phyloP scores from a whole-genome alignment of 2,113 vertebrate genomes.

The Dipodomys spectabilis region DNA sequence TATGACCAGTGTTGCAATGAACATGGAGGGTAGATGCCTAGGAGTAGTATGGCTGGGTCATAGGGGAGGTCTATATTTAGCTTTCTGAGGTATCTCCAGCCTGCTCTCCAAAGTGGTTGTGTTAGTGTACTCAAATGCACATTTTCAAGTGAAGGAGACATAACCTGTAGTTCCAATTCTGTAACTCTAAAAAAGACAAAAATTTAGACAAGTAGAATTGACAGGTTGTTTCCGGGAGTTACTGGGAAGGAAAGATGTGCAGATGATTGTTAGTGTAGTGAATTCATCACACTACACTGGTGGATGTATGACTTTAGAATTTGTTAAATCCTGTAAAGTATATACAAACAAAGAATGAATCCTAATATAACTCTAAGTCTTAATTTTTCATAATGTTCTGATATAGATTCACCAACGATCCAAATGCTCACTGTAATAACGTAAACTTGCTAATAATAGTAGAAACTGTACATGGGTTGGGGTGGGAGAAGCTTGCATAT shows the following conservation, averaged over 20 bases:
- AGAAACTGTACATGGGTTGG: neutral
- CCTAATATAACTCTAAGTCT: neutral
- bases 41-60: too few relatives aligned
- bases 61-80: too few relatives aligned
- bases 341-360: neutral
- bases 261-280: neutral
- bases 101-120: too few relatives aligned
- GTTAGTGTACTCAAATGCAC: neutral
- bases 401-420: too few relatives aligned
- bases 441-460: neutral
- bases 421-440: neutral
- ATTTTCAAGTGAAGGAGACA: neutral
- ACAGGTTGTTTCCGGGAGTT: neutral
- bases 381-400: too few relatives aligned
- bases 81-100: too few relatives aligned
- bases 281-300: neutral
- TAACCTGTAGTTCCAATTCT: neutral
- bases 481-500: fast-evolving
- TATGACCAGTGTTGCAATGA: too few relatives aligned
- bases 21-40: too few relatives aligned
- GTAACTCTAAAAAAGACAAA: slow-evolving; percentile 14
- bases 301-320: neutral
- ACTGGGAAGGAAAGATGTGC: neutral
- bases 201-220: neutral
- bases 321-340: neutral